Conservation (phyloP, 2,113 vertebrate genomes). For the Diglossa brunneiventris region DNA sequence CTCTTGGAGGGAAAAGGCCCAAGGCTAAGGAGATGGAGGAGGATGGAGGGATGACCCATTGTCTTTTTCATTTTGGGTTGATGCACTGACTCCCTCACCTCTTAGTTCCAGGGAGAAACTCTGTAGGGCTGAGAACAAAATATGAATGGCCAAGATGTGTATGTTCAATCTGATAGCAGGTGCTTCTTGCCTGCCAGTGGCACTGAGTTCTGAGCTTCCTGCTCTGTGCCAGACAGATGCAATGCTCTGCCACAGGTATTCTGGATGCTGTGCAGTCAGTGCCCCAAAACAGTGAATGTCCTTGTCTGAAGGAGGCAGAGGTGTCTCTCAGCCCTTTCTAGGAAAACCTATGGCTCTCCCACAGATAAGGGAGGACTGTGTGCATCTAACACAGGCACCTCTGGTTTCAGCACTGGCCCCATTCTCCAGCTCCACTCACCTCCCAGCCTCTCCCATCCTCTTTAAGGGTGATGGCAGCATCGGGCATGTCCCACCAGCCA, state of each 20-base stretch:
- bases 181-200: neutral
- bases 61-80: neutral
- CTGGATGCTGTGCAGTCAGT: neutral
- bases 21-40: neutral
- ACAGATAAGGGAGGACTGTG: neutral
- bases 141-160: neutral
- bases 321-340: neutral
- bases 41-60: neutral
- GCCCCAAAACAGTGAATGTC: neutral
- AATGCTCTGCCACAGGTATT: neutral
- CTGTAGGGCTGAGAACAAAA: neutral
- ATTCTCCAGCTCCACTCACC: neutral
- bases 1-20: neutral
- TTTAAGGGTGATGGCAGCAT: neutral
- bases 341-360: neutral
- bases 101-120: neutral
- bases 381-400: neutral
- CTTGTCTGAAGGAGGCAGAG: neutral
- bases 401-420: neutral
- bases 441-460: neutral
- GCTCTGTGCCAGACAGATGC: neutral
- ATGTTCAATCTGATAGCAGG: neutral
- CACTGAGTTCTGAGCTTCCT: neutral
- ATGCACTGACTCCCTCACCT: neutral
- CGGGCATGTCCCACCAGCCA: neutral